Conservation (phyloP, 1,140 invertebrate species). For the Cotesia glomerata region DNA sequence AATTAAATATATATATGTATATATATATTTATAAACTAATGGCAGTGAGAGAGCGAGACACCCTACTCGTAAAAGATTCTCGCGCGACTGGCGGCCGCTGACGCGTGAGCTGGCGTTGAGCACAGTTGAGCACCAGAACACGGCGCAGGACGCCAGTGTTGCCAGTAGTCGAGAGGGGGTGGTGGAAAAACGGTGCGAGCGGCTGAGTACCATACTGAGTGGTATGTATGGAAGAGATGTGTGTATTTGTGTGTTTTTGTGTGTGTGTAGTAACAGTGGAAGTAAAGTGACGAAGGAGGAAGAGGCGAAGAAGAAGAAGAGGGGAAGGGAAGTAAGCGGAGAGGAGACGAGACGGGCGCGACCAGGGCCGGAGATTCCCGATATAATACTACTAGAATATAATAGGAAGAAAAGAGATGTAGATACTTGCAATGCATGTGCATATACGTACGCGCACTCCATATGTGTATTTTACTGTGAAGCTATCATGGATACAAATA, state of each 20-base stretch:
- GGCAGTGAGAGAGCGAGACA: constrained; percentile 50
- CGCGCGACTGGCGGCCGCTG: constrained; percentile 62
- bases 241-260: no score
- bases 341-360: constrained; percentile 1
- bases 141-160: constrained; percentile 3
- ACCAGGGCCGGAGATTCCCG: background rate
- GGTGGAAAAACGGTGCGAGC: background rate
- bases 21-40: constrained; percentile 39
- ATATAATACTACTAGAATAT: background rate
- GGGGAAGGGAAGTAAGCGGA: background rate
- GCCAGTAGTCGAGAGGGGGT: background rate
- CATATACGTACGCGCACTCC: no score
- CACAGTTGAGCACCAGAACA: background rate
- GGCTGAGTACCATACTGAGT: background rate
- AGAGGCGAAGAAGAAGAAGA: background rate
- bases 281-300: background rate
- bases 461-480: no score
- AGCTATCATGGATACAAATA: no score
- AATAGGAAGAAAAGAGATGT: background rate
- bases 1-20: background rate
- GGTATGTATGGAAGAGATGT: no score
- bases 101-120: constrained; percentile 42
- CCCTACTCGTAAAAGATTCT: constrained; percentile 58
- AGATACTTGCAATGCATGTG: no score
- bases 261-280: background rate